Base-by-base conservation (phyloP, 2,888 invertebrate genomes). In the Mesorhabditis spiculigera region DNA sequence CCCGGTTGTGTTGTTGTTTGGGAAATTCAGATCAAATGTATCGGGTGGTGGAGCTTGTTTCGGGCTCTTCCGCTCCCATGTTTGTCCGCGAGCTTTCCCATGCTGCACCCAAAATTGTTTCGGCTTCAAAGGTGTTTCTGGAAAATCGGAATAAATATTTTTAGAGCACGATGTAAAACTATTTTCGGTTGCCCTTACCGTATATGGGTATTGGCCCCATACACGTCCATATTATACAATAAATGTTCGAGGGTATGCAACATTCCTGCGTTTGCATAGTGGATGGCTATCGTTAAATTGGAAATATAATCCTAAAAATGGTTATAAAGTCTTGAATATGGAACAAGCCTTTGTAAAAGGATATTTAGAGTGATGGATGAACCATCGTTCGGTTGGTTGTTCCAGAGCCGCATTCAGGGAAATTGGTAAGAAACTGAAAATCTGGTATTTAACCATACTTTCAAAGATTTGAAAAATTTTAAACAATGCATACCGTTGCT, bases 261-360 rank as follows among this genome's bases (percentile, higher is more conserved):
- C 58, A 50, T 50, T 50, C 58, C 58, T 50, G 10, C 58, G n/a
- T 50, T 50, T n/a, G n/a, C 58, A n/a, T 50, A 50, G n/a, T 50
- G 58, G n/a, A 50, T 50, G 58, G 58, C 58, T 10, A 50, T 50
- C n/a, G 58, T 50, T 50, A 50, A n/a, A 50, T 50, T 50, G 8
- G 58, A 50, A n/a, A 50, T 50, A n/a, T 50, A n/a, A 50, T 50
- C n/a, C 58, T 50, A 50, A 1, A 50, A 50, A n/a, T 28, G 28
- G 28, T 28, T 28, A 28, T 28, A 28, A 28, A 28, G 28, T 28
- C 3, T 28, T 28, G 28, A 28, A 28, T 28, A 28, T 28, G 28
- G 28, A 28, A 28, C 28, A 28, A 28, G 28, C 28, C 28, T 28
- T 28, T 28, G 28, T 28, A 28, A 28, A 28, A 28, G 28, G 28